These are phyloP conservation scores for Opisthocomus hoazin DNA, from an alignment of 2,113 vertebrate genomes.

Conservation along the genomic window DNA sequence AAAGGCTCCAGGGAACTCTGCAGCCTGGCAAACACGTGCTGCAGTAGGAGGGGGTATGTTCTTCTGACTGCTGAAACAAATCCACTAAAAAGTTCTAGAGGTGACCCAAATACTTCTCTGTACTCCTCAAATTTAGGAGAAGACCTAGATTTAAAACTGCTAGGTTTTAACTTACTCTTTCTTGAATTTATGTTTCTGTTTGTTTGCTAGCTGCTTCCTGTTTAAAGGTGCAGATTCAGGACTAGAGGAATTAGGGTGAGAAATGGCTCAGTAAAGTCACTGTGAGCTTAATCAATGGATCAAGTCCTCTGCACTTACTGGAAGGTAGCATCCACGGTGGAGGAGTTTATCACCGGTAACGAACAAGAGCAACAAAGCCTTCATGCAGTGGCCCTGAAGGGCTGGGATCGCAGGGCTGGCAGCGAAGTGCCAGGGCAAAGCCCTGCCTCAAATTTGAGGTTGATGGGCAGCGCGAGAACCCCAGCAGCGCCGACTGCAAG, in stretches of 20 bases:
- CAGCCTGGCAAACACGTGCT: background rate
- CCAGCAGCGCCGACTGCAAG: background rate
- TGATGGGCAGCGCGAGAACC: fast-evolving
- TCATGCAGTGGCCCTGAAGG: fast-evolving
- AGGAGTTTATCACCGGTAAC: background rate
- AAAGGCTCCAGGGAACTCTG: background rate
- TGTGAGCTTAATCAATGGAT: background rate
- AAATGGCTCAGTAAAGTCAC: background rate
- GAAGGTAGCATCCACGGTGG: fast-evolving
- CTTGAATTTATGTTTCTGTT: background rate
- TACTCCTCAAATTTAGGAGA: background rate
- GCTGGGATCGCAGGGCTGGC: background rate
- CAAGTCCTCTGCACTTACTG: background rate
- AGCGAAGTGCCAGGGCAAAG: background rate
- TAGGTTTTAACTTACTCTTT: background rate
- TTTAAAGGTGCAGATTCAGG: background rate
- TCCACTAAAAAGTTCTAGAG: background rate
- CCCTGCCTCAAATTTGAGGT: background rate
- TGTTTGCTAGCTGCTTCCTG: background rate
- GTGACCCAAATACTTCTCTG: background rate
- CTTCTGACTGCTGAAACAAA: background rate
- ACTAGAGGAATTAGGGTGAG: background rate
- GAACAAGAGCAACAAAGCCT: background rate
- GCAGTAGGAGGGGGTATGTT: background rate
- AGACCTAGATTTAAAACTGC: background rate